Conservation (phyloP, 1,140 invertebrate genomes). For the Telenomus remus region DNA sequence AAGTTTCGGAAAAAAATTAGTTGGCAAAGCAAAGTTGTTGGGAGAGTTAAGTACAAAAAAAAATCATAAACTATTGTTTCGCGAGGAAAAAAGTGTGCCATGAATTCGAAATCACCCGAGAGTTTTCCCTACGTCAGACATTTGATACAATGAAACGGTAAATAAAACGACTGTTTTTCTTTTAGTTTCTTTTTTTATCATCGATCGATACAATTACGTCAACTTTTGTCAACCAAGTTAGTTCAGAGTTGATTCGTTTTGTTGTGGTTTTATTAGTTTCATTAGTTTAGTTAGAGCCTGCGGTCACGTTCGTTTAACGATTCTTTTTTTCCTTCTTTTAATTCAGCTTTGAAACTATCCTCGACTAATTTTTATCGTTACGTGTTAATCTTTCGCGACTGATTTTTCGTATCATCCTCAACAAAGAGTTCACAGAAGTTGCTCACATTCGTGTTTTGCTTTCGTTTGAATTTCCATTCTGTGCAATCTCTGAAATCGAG, state of each 20-base stretch:
- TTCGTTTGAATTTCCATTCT: not conserved
- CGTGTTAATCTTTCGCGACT: conserved; percentile 8
- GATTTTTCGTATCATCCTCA: not conserved
- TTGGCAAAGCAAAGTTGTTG: too few species aligned
- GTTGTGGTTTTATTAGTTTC: conserved; percentile 5
- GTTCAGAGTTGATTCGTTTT: conserved; percentile 17
- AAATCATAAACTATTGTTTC: too few species aligned
- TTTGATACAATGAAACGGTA: too few species aligned
- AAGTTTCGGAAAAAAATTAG: too few species aligned
- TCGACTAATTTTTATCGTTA: conserved; percentile 2
- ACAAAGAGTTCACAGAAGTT: not conserved
- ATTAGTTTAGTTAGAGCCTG: conserved; percentile 10
- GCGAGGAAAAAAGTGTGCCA: too few species aligned
- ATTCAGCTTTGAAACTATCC: not conserved
- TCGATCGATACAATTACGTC: conserved; percentile 10
- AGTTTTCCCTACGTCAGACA: too few species aligned
- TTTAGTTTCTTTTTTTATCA: not conserved
- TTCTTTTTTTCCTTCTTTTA: conserved; percentile 2
- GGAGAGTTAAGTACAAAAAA: too few species aligned
- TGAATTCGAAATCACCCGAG: too few species aligned
- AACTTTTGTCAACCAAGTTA: conserved; percentile 22
- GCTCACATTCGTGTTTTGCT: not conserved
- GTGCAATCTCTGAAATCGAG: conserved; percentile 4
- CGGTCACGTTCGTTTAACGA: conserved; percentile 8
- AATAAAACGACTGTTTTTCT: too few species aligned